Percentiles rank a stretch among this genome's conserved stretches.
Evolutionary conservation across 2,113 vertebrate species (phyloP).

Genomic region (Oenanthe melanoleuca): DNA sequence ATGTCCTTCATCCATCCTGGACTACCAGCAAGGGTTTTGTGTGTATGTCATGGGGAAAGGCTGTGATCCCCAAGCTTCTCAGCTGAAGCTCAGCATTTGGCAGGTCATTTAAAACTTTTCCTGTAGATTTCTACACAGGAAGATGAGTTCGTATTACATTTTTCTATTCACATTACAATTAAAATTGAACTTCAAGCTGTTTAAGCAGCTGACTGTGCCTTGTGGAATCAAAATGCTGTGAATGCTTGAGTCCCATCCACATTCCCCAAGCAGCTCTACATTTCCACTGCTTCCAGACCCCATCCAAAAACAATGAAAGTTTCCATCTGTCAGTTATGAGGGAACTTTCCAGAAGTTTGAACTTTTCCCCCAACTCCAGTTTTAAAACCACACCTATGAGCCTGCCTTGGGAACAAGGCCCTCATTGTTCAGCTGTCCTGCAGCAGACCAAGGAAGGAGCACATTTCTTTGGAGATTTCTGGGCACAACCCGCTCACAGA

Average conservation of each 20-base stretch:
- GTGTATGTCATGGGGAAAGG: rapidly evolving
- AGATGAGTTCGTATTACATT: neutral
- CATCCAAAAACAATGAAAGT: neutral
- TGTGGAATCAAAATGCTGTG: neutral
- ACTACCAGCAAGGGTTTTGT: neutral
- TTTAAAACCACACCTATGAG: constrained; percentile 33
- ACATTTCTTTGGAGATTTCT: neutral
- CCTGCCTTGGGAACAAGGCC: constrained; percentile 29
- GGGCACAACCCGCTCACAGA: neutral
- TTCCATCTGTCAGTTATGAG: neutral
- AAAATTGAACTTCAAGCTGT: neutral
- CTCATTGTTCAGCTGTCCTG: constrained; percentile 26
- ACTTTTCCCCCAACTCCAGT: neutral
- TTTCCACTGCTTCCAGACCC: neutral
- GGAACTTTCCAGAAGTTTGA: neutral
- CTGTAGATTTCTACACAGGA: neutral
- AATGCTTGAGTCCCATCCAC: neutral
- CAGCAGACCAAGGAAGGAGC: neutral
- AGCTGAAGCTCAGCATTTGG: neutral
- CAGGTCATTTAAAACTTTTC: neutral
- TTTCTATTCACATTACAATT: neutral
- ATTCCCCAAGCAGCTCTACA: neutral
- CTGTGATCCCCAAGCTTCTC: neutral
- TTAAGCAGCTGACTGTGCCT: neutral
- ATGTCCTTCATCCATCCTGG: neutral